These are phyloP conservation scores for Opisthograptis luteolata DNA, from an alignment of 2,888 invertebrate species.

Conservation along the genomic window DNA sequence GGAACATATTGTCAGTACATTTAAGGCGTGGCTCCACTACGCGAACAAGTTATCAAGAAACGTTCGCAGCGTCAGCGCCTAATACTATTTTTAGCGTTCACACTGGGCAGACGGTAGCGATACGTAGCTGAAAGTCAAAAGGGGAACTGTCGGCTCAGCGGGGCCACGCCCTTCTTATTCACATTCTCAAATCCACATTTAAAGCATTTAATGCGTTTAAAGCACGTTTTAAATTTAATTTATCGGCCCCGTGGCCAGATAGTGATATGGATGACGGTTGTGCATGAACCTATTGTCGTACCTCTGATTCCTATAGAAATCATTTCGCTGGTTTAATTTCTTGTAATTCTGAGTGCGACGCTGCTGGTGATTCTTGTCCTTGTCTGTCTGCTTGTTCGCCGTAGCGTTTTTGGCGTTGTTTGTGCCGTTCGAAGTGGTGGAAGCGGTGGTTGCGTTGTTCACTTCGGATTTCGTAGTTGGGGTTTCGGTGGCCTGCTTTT, in stretches of 20 bases:
- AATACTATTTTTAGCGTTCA: too few species aligned
- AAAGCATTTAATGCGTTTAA: slow-evolving; percentile 22
- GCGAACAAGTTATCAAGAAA: too few species aligned
- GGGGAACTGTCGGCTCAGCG: too few species aligned
- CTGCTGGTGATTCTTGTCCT: slow-evolving; percentile 63
- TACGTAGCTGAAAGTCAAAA: too few species aligned
- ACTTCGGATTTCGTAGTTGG: slow-evolving; percentile 46
- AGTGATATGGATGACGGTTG: slow-evolving; percentile 72
- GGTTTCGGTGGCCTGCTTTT: slow-evolving; percentile 56
- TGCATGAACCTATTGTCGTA: slow-evolving; percentile 73
- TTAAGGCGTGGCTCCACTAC: neutral
- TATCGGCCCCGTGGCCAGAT: slow-evolving; percentile 78
- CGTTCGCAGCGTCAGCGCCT: too few species aligned
- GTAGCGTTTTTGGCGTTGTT: slow-evolving; percentile 38
- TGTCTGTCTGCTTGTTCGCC: slow-evolving; percentile 49
- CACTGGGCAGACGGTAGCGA: too few species aligned
- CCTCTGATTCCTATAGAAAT: slow-evolving; percentile 75
- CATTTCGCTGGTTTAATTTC: slow-evolving; percentile 64
- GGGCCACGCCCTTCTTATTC: neutral
- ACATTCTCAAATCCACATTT: slow-evolving; percentile 5
- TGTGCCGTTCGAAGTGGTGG: slow-evolving; percentile 23
- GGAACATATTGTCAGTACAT: slow-evolving; percentile 4
- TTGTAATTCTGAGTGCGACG: slow-evolving; percentile 71
- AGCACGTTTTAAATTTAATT: slow-evolving; percentile 53
- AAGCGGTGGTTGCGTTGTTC: neutral